These are phyloP conservation scores for Melinaea menophilus DNA, from an alignment of 2,888 invertebrate species.

Conservation along the genomic window DNA sequence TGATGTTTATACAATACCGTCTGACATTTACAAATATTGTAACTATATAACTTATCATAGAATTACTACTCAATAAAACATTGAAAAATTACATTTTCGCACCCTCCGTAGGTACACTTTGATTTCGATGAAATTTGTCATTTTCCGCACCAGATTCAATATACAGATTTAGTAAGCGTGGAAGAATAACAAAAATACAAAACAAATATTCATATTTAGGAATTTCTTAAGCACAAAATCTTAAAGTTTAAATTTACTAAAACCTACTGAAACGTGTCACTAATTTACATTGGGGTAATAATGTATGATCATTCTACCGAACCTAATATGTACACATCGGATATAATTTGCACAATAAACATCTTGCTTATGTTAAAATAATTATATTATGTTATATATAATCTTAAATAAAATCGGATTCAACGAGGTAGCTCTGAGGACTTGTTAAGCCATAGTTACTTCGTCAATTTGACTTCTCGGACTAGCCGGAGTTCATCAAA, in stretches of 20 bases:
- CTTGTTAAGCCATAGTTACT: constrained; percentile 51
- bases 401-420: constrained; percentile 35
- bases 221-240: neutral
- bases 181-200: neutral
- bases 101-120: constrained; percentile 4
- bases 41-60: too few relatives aligned
- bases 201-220: neutral
- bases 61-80: constrained; percentile 1
- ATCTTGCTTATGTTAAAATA: neutral
- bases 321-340: neutral
- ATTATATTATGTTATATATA: neutral
- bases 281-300: neutral
- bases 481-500: constrained; percentile 69
- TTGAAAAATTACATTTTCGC: constrained; percentile 7
- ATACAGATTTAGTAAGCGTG: constrained; percentile 23
- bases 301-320: neutral
- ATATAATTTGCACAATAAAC: neutral
- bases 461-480: constrained; percentile 62
- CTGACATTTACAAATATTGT: too few relatives aligned
- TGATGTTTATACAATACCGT: neutral
- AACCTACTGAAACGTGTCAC: neutral
- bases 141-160: constrained; percentile 54
- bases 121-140: constrained; percentile 31
- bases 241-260: neutral
- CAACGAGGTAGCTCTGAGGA: constrained; percentile 37